Percentiles rank a stretch among this genome's conserved stretches.
Evolutionary conservation across 2,113 vertebrate genomes (phyloP).

Genomic region (human): GRCh38 chr18:25102501-25103000

Average conservation of each 20-base stretch:
- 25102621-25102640: not conserved
- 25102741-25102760: not conserved
- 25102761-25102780: not conserved
- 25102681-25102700: not conserved
- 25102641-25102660: too few species aligned
- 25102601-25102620: not conserved
- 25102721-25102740: not conserved
- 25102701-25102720: not conserved
- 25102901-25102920: not conserved
- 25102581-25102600: not conserved
- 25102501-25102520: not conserved
- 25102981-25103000: not conserved
- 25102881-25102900: not conserved
- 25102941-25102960: not conserved
- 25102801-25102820: not conserved
- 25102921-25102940: not conserved
- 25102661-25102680: not conserved
- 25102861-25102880: not conserved
- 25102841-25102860: not conserved
- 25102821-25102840: not conserved
- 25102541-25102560: not conserved
- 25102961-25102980: rapidly evolving
- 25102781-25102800: not conserved
- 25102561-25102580: not conserved
- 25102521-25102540: not conserved